Base-by-base conservation (phyloP, 2,888 invertebrate species). In the Trissonchulus latispiculum region DNA sequence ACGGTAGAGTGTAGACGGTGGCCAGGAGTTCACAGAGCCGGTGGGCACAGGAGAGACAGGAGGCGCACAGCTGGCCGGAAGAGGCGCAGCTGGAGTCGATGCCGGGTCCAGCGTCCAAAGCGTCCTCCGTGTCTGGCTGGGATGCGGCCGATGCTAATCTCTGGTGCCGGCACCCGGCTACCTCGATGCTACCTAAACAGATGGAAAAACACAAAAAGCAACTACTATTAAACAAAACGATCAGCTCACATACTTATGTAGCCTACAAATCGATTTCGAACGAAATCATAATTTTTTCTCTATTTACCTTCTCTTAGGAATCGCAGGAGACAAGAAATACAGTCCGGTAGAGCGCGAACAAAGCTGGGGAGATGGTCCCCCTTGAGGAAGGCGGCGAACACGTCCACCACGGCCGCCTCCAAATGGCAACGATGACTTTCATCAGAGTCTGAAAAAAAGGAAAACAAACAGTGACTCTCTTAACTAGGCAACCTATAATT, bases 341-440 rank as follows among this genome's bases (percentile, higher is more conserved):
- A 95, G 82, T 95, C 95, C 3, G 95, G 87, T 1, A 94, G 93
- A 28, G 95, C 94, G 83, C 94, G 94, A 1, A 94, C 91, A 83
- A 95, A 95, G 0, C 95, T 94, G 72, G 92, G 85, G 28, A 94
- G 90, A 80, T 95, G 94, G 81, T 95, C 93, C 28, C 94, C 94
- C 77, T 90, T 90, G 1, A 96, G 88, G 83, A 95, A 97, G 33
- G 93, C 92, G 82, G 91, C 90, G 81, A 97, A 95, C 71, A 96
- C 94, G 84, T 96, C 96, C 72, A 86, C 80, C 1, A 87, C 86
- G 3, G 86, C 85, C 75, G 81, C 78, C 23, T 81, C 77, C 62
- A 83, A 78, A 36, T n/a, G 76, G 68, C 1, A 71, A 72, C 35
- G 69, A 72, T 69, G 76, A 67, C 75, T 36, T 2, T 3, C 67